Conservation (phyloP, 1,140 invertebrate species). For the Coenobita brevimanus region DNA sequence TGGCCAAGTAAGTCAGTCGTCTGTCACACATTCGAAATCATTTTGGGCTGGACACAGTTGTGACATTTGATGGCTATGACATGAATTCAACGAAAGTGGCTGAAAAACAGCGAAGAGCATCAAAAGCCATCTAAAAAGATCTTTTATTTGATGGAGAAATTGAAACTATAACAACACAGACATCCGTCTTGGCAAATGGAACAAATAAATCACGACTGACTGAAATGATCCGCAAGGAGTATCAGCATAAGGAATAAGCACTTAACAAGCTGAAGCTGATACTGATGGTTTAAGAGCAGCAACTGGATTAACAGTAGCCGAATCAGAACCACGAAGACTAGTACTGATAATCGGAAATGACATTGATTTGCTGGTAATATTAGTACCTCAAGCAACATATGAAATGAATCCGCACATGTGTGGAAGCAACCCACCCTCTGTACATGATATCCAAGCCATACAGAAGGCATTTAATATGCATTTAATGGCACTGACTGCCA, state of each 20-base stretch:
- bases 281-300: too few species aligned
- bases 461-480: too few species aligned
- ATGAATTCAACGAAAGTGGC: neutral
- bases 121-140: neutral
- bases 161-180: neutral
- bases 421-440: too few species aligned
- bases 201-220: neutral
- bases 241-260: neutral
- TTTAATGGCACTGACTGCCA: too few species aligned
- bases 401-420: neutral
- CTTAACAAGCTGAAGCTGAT: too few species aligned
- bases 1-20: neutral
- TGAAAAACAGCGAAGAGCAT: neutral
- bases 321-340: neutral
- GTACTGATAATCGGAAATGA: neutral
- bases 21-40: neutral
- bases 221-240: neutral
- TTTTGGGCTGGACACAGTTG: neutral
- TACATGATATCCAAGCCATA: too few species aligned
- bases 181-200: neutral
- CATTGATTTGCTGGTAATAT: neutral
- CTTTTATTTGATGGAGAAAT: neutral
- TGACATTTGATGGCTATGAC: neutral
- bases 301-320: neutral
- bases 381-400: neutral